Evolutionary conservation across 2,888 invertebrate species (phyloP), one percentile per base, ranked within the genome.

Genomic region (Macrophya annulata): DNA sequence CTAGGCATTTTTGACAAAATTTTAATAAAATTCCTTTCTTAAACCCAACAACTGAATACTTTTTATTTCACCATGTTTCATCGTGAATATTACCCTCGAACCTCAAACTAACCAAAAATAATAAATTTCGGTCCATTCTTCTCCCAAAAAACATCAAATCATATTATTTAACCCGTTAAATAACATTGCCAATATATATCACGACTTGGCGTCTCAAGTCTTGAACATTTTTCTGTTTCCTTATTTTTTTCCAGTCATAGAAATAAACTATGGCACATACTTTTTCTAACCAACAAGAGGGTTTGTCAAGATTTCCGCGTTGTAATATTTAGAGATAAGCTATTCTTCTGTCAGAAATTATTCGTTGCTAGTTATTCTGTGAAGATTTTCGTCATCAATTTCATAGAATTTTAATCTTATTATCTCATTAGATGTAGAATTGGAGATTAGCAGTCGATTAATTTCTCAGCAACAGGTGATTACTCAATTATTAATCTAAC

Each of bases 11-110:
- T 40, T 31, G 15, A 62, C 59, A 21, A 84, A 74, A 76, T 84
- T 76, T 9, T 8, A 84, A 76, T 84, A 84, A 84, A 84, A 72
- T 76, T 84, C 51, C 25, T 84, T 84, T 84, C 21, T 84, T 31
- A 84, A 84, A 84, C 65, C 84, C 68, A 65, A 77, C 9, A 15
- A 21, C 21, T 55, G 37, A 65, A 15, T 51, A 55, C 77, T 17
- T 6, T 82, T 65, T 37, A 48, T 59, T 68, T 25, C 43, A 62
- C 62, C 55, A 37, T 17, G 8, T 37, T 31, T 55, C 37, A 6
- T 37, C 31, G 6, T 31, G 37, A 4, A 37, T 6, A 51, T 77
- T 40, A 48, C 12, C 55, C 31, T 51, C 12, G n/a, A 17, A 25
- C 25, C 51, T 51, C 43, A 45, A 45, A 77, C 43, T 17, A 25